Evolutionary conservation across 2,113 vertebrate genomes (phyloP).

Genomic region (Malurus cyaneus): DNA sequence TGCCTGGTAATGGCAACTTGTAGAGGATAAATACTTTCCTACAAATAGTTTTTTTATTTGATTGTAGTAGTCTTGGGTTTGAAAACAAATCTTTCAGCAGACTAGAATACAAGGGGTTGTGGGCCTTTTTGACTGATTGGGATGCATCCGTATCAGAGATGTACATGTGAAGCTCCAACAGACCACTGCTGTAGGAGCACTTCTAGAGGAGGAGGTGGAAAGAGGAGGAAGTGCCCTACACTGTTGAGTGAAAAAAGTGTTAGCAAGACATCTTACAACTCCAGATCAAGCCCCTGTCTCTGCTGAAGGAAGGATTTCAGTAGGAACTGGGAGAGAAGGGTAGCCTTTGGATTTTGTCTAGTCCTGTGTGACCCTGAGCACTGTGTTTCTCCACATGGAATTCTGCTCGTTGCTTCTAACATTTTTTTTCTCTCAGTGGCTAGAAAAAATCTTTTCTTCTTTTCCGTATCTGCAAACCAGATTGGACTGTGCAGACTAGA

Average conservation of each 20-base stretch:
- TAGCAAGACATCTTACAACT: not conserved
- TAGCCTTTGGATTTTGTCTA: not conserved
- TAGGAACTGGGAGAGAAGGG: not conserved
- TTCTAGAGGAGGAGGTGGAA: not conserved
- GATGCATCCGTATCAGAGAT: not conserved
- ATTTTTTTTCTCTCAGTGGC: not conserved
- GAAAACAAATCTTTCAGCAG: not conserved
- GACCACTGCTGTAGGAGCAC: not conserved
- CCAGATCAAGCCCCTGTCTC: not conserved
- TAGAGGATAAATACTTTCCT: not conserved
- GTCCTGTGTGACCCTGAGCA: not conserved
- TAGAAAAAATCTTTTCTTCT: not conserved
- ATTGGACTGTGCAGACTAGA: not conserved
- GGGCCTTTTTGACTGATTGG: not conserved
- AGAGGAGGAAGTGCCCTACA: not conserved
- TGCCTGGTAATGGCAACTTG: not conserved
- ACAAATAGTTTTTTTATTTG: not conserved
- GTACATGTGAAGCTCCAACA: not conserved
- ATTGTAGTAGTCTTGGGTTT: not conserved
- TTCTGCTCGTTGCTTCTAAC: not conserved
- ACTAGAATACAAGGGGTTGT: not conserved
- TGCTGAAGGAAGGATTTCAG: not conserved
- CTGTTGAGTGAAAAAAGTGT: not conserved
- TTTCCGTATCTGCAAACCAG: not conserved
- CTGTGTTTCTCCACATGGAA: not conserved